These are phyloP conservation scores for Hafferia zeledoni DNA, from an alignment of 2,797 vertebrate species.

Conservation along the genomic window DNA sequence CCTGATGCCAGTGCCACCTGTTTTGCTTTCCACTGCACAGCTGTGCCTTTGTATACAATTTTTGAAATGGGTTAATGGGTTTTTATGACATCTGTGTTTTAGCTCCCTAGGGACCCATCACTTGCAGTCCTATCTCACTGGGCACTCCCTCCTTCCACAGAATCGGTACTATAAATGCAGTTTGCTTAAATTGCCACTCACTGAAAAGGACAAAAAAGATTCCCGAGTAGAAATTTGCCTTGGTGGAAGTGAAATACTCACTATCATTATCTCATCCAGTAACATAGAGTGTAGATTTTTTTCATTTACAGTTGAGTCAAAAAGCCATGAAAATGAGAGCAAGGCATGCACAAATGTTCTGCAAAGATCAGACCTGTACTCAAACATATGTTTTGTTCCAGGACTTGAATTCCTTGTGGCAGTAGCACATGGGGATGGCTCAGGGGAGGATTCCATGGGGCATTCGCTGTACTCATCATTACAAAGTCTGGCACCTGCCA, in stretches of 20 bases:
- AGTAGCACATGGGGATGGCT: neutral
- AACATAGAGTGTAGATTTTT: neutral
- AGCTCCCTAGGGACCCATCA: slow-evolving; percentile 31
- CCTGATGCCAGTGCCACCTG: slow-evolving; percentile 8
- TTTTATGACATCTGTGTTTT: slow-evolving; percentile 68
- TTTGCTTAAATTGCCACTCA: neutral
- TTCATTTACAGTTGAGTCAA: neutral
- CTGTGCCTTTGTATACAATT: slow-evolving; percentile 32
- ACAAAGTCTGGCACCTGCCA: neutral
- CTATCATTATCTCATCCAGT: neutral
- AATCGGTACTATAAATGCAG: slow-evolving; percentile 12
- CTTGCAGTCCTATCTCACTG: neutral
- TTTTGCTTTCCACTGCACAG: slow-evolving; percentile 21
- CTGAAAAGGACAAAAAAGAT: neutral
- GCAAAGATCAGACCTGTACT: neutral
- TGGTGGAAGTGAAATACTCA: neutral
- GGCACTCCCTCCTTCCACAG: neutral
- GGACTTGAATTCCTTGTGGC: neutral
- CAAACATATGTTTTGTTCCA: neutral
- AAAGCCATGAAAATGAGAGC: neutral
- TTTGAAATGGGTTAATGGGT: slow-evolving; percentile 48
- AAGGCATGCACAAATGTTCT: neutral
- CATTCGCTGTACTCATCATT: neutral
- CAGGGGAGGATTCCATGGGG: neutral
- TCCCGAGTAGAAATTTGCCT: neutral